Evolutionary conservation across 2,888 invertebrate species (phyloP), one percentile per base, ranked within the genome.

Genomic region (Koerneria pararmatus): DNA sequence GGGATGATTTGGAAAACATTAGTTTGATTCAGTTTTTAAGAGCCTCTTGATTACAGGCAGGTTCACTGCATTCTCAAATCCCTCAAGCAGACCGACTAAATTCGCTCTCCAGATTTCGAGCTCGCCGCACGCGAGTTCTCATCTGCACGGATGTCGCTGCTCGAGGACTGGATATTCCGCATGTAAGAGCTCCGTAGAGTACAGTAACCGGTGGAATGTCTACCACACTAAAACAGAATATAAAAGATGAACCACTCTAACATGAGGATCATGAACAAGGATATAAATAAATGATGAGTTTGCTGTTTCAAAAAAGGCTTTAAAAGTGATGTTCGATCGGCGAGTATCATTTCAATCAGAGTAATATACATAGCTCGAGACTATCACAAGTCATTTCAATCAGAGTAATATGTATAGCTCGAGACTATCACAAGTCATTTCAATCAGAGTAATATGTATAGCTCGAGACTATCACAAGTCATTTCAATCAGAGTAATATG

Each of bases 101-200:
- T 0, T 89, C 95, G 0, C 87, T 98, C 1, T 88, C 90, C 11
- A 90, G 89, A 83, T 99, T 98, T 84, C 90, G 95, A 79, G 93
- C 95, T 0, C 91, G 91, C 83, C 89, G 76, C 2, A 88, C 90
- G 6, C 90, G 90, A 78, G 92, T 95, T 29, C 86, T 99, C 27
- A 90, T 99, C 65, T 94, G 95, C 0, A 99, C 98, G 0, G 95
- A 97, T 86, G 93, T 99, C 0, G 97, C 95, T 0, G 73, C 78
- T 66, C 79, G 85, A 84, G 95, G 97, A 8, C 86, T 98, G 48
- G 98, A 99, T 83, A 95, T 99, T 83, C 95, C 95, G 0, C 76
- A 78, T 65, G 82, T 80, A 29, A 57, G 71, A 65, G 4, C 48
- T 37, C n/a, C 41, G 31, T 4, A 11, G 32, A 2, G 27, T 8